Percentiles rank a stretch among this genome's conserved stretches.
Evolutionary conservation across 1,140 invertebrate species (phyloP).

Genomic region (Bacillus rossius): DNA sequence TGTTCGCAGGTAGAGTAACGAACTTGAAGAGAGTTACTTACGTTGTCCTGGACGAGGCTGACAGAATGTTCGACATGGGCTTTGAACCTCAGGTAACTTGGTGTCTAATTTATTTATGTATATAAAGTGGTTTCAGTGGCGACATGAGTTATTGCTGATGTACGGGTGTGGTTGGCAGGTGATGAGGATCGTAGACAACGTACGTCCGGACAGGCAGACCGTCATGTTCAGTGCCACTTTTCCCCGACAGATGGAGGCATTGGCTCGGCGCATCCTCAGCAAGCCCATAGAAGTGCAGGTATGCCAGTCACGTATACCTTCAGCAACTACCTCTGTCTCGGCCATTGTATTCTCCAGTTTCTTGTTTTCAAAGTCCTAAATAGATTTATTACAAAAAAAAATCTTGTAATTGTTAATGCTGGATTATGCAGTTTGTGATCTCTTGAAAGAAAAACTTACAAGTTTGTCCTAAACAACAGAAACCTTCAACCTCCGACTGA

Average conservation of each 20-base stretch:
- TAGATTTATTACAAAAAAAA: too few species aligned
- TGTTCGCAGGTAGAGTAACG: slow-evolving; percentile 71
- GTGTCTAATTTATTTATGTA: background rate
- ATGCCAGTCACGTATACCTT: too few species aligned
- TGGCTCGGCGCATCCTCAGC: slow-evolving; percentile 88
- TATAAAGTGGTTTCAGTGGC: background rate
- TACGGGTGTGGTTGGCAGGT: slow-evolving; percentile 53
- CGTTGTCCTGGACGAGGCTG: slow-evolving; percentile 97
- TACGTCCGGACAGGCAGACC: slow-evolving; percentile 94
- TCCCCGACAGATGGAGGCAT: slow-evolving; percentile 97
- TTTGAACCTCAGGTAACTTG: slow-evolving; percentile 90
- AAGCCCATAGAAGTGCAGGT: slow-evolving; percentile 95
- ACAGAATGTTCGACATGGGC: slow-evolving; percentile 99
- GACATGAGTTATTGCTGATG: background rate
- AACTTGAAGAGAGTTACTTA: slow-evolving; percentile 95
- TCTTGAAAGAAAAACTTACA: too few species aligned
- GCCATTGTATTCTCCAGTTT: too few species aligned
- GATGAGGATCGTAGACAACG: slow-evolving; percentile 96
- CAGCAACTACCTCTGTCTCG: too few species aligned
- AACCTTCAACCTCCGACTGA: too few species aligned
- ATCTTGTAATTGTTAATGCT: background rate
- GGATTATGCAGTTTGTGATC: too few species aligned
- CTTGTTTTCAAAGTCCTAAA: too few species aligned
- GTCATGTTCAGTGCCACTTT: slow-evolving; percentile 99
- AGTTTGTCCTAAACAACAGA: too few species aligned